Conservation (phyloP, 92 coral and sea anemone species). For the Umimayanthus kanabou region DNA sequence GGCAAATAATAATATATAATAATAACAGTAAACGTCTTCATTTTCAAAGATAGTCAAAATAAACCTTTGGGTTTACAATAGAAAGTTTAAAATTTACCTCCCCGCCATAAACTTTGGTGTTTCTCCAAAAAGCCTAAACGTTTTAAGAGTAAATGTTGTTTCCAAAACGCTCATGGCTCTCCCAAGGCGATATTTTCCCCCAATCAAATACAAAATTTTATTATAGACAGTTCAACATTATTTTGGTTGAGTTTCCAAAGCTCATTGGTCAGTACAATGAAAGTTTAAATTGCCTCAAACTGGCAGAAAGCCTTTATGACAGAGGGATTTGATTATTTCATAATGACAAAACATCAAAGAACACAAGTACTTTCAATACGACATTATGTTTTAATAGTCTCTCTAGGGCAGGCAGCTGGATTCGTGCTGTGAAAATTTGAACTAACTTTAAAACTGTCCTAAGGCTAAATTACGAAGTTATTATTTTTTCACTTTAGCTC, state of each 20-base stretch:
- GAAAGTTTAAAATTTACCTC: no score
- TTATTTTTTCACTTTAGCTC: not conserved
- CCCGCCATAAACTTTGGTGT: no score
- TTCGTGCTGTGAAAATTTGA: slow-evolving; percentile 3
- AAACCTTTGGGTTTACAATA: no score
- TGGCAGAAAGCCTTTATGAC: not conserved
- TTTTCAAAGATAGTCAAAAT: no score
- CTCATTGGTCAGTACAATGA: not conserved
- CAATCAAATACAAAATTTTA: no score
- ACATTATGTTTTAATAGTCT: not conserved
- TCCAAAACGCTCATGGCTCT: no score
- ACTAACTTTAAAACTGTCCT: not conserved
- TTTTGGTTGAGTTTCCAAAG: not conserved
- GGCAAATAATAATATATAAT: no score
- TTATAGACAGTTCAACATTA: no score
- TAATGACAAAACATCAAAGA: not conserved
- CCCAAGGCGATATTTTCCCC: no score
- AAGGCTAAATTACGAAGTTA: not conserved
- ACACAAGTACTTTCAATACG: not conserved
- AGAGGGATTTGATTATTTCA: not conserved
- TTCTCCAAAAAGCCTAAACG: no score
- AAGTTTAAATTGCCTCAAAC: not conserved
- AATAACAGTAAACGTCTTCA: no score
- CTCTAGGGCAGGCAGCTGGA: slow-evolving; percentile 4
- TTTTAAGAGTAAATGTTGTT: no score